phyloP scores from a whole-genome alignment of 2,113 vertebrate species.

The Prionailurus viverrinus region DNA sequence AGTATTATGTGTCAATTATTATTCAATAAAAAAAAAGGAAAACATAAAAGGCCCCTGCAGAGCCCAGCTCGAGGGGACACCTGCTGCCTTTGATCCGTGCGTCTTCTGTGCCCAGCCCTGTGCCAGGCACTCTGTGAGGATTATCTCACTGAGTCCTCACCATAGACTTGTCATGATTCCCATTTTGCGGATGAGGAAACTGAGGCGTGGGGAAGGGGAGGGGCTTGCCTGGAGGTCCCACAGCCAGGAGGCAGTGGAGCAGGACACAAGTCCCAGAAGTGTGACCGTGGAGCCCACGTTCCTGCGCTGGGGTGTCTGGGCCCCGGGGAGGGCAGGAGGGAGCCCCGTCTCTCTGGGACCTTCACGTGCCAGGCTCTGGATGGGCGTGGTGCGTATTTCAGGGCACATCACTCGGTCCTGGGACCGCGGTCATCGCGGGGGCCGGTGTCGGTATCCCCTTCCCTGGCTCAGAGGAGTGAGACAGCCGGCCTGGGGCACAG shows the following conservation, averaged over 20 bases:
- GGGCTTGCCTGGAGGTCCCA: background rate
- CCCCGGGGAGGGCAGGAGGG: background rate
- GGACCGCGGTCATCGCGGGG: no score
- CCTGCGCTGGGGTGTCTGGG: background rate
- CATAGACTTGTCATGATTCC: fast-evolving
- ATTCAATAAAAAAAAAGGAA: background rate
- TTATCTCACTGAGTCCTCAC: background rate
- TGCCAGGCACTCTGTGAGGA: fast-evolving
- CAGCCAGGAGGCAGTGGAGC: background rate
- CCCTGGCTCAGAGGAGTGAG: background rate
- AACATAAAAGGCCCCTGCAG: background rate
- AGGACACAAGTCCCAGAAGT: background rate
- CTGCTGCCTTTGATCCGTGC: fast-evolving
- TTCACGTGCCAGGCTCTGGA: background rate
- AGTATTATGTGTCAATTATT: background rate
- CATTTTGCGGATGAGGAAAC: background rate
- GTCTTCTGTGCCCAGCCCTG: background rate
- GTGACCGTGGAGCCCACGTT: fast-evolving
- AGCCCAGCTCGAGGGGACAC: fast-evolving
- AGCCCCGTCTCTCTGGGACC: fast-evolving
- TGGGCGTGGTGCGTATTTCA: fast-evolving
- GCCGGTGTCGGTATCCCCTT: no score
- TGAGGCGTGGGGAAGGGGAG: background rate
- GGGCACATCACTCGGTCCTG: no score
- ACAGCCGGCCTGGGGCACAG: fast-evolving